Conservation (phyloP, 2,888 invertebrate genomes). For the Monopis laevigella region DNA sequence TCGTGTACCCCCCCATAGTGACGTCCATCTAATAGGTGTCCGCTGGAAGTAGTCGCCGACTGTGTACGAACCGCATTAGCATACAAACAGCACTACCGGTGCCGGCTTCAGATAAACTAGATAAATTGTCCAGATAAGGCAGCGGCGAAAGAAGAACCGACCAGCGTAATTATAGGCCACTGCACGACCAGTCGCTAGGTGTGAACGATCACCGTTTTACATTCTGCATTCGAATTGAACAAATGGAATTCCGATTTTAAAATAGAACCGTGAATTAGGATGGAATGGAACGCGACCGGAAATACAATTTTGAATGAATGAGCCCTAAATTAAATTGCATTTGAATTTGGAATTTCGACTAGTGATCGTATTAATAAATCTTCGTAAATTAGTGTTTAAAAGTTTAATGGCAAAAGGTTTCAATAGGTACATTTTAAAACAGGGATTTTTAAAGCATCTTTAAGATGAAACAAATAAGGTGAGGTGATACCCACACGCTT, state of each 20-base stretch:
- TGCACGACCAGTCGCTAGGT: constrained; percentile 10
- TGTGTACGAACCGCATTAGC: constrained; percentile 13
- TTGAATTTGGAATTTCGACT: too few species aligned
- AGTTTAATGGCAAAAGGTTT: too few species aligned
- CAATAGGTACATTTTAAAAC: too few species aligned
- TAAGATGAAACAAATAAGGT: too few species aligned
- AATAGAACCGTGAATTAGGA: neutral
- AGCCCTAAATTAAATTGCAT: too few species aligned
- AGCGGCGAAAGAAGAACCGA: constrained; percentile 19
- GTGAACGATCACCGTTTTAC: constrained; percentile 13
- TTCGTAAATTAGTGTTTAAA: too few species aligned
- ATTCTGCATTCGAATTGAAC: constrained; percentile 2
- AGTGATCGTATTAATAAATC: too few species aligned
- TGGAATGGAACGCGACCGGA: neutral
- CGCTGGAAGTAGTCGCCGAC: constrained; percentile 4
- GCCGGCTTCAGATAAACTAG: constrained; percentile 16
- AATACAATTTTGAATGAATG: too few species aligned
- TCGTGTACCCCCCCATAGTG: constrained; percentile 10
- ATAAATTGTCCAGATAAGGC: constrained; percentile 21
- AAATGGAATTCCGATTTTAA: constrained; percentile 4
- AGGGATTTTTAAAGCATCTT: too few species aligned
- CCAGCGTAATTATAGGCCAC: constrained; percentile 18
- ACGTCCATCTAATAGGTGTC: constrained; percentile 15
- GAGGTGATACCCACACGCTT: too few species aligned
- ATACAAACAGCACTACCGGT: constrained; percentile 18